Conservation (phyloP, 30 jellyfish, hydroid and myxozoan genomes). For the Haliclystus octoradiatus region DNA sequence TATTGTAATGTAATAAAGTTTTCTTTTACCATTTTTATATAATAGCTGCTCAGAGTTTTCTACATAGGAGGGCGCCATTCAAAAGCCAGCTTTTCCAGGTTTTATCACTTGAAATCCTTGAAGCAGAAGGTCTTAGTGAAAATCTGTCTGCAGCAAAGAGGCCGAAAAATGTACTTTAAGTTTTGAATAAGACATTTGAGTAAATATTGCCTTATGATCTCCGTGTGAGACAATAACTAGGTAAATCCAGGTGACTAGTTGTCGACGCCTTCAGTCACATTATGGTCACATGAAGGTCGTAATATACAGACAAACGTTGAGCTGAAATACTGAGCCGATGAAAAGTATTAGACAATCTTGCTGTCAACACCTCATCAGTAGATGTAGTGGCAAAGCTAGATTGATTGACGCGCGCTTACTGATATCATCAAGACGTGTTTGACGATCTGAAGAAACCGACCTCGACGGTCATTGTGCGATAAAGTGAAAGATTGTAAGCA, state of each 20-base stretch:
- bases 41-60: no score
- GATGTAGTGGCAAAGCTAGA: conserved; percentile 61
- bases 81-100: no score
- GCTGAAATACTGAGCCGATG: conserved; percentile 46
- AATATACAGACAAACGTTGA: no score
- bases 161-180: conserved; percentile 50
- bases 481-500: not conserved
- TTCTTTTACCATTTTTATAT: no score
- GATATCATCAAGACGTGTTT: conserved; percentile 68
- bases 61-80: no score
- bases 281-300: conserved; percentile 76
- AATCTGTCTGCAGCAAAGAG: no score
- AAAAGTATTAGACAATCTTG: conserved; percentile 59
- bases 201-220: not conserved
- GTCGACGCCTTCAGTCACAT: conserved; percentile 22
- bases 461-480: conserved; percentile 8
- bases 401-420: conserved; percentile 58
- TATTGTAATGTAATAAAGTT: no score
- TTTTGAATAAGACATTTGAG: no score
- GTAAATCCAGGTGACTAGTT: conserved; percentile 37
- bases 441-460: conserved; percentile 65
- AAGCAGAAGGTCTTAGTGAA: no score
- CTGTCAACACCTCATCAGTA: conserved; percentile 92
- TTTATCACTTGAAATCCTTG: no score
- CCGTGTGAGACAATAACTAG: not conserved